Evolutionary conservation across 2,888 invertebrate genomes (phyloP), one percentile per base, ranked within the genome.

Genomic region (Theretra japonica): DNA sequence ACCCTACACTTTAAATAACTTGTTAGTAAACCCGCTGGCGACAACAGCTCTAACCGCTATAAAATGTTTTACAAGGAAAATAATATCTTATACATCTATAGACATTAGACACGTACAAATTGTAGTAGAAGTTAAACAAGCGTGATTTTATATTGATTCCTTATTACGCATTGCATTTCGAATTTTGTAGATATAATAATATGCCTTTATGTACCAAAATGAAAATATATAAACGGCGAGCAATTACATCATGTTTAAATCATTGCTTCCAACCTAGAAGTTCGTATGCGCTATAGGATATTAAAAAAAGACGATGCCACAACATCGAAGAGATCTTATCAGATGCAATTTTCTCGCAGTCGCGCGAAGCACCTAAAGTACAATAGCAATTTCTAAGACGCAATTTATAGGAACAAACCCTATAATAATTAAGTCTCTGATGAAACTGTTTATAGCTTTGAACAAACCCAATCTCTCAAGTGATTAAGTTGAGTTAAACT

Each of bases 1-100:
- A 75, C 72, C 68, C 75, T 74, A 70, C 70, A 71, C 72, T 75
- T 77, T 78, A 76, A 75, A 65, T 65, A 65, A 11, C 41, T 3
- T 41, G 15, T 65, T n/a, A 41, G 62, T 48, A 65, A 65, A 65
- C 0, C 17, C 23, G 48, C 23, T 21, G 11, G 33, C 33, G 8
- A 21, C 33, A 41, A 62, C 62, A 48, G 41, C 5, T 48, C 41
- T 23, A 17, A 48, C 41, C 6, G 17, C 23, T 23, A 25, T 23
- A 17, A 58, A 65, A 48, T 30, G 30, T 48, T 23, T 41, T 21
- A 41, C 41, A 41, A 41, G 41, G 41, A 41, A 41, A 41, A 41
- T 41, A 41, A 41, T 41, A 41, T 41, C 15, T 41, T 41, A 41
- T 15, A 21, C 58, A 58, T 23, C 23, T 57, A 1, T 41, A 2